Conservation (phyloP, 1,140 invertebrate species). For the Oryzaephilus surinamensis region DNA sequence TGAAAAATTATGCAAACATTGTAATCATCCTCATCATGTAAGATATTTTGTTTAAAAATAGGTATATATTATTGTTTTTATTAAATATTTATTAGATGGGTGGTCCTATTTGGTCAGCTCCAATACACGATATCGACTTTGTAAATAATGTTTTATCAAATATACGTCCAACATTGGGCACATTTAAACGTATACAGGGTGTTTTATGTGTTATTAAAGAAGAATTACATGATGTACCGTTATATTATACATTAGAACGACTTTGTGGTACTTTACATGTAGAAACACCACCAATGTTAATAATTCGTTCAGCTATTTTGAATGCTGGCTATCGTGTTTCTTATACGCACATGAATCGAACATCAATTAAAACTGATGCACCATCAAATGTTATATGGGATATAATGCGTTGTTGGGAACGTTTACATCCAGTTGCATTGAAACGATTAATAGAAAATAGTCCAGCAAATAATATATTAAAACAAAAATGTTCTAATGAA, state of each 20-base stretch:
- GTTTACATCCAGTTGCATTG: constrained; percentile 48
- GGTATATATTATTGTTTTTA: neutral
- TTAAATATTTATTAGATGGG: constrained; percentile 38
- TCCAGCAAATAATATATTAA: constrained; percentile 47
- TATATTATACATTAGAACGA: constrained; percentile 73
- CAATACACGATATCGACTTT: constrained; percentile 73
- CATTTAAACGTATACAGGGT: constrained; percentile 64
- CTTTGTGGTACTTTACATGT: constrained; percentile 53
- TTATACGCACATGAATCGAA: constrained; percentile 77
- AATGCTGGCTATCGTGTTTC: constrained; percentile 91
- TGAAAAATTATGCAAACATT: constrained; percentile 63
- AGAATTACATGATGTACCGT: constrained; percentile 72
- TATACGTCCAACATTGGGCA: constrained; percentile 48
- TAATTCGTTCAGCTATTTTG: constrained; percentile 75
- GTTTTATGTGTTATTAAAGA: constrained; percentile 60
- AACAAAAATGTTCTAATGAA: constrained; percentile 33
- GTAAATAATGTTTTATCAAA: constrained; percentile 44
- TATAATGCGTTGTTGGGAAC: constrained; percentile 76
- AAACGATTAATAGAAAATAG: constrained; percentile 44
- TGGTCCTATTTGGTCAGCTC: constrained; percentile 88
- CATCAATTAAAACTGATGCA: constrained; percentile 90
- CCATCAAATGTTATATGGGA: constrained; percentile 85
- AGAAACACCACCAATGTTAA: constrained; percentile 51
- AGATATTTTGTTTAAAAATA: constrained; percentile 22
- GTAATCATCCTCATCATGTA: constrained; percentile 61